phyloP scores from a whole-genome alignment of 1,140 invertebrate genomes.

The Tetragonula clypearis region DNA sequence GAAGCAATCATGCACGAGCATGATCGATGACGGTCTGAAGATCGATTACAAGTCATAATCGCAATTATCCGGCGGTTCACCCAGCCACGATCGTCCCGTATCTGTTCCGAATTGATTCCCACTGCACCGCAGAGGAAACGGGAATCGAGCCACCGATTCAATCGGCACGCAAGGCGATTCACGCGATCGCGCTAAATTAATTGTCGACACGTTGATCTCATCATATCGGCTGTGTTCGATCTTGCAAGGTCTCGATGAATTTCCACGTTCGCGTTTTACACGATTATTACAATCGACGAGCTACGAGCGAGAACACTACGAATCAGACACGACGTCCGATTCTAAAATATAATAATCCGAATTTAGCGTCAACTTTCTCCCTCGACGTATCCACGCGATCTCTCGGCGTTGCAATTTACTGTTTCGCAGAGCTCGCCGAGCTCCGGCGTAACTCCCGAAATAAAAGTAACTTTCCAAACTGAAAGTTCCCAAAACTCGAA shows the following conservation, averaged over 20 bases:
- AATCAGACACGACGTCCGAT: too few species aligned
- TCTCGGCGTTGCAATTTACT: too few species aligned
- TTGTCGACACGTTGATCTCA: constrained; percentile 19
- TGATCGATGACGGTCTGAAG: constrained; percentile 36
- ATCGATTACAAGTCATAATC: constrained; percentile 36
- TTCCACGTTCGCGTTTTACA: too few species aligned
- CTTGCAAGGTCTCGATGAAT: too few species aligned
- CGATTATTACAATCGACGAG: too few species aligned
- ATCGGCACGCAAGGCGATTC: constrained; percentile 42
- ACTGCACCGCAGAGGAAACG: neutral
- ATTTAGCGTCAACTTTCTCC: too few species aligned
- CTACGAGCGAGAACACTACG: too few species aligned
- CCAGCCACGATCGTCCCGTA: neutral
- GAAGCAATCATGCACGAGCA: constrained; percentile 6
- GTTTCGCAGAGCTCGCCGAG: too few species aligned
- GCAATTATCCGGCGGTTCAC: constrained; percentile 27
- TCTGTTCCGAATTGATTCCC: constrained; percentile 44
- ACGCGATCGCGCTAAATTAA: constrained; percentile 52
- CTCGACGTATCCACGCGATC: too few species aligned
- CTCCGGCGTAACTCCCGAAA: neutral
- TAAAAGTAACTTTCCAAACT: neutral
- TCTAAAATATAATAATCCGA: too few species aligned
- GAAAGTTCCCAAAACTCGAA: neutral
- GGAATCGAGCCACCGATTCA: constrained; percentile 9
- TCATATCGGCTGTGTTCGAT: constrained; percentile 21